phyloP scores from a whole-genome alignment of 2,113 vertebrate species.

The Campylomormyrus numenius region DNA sequence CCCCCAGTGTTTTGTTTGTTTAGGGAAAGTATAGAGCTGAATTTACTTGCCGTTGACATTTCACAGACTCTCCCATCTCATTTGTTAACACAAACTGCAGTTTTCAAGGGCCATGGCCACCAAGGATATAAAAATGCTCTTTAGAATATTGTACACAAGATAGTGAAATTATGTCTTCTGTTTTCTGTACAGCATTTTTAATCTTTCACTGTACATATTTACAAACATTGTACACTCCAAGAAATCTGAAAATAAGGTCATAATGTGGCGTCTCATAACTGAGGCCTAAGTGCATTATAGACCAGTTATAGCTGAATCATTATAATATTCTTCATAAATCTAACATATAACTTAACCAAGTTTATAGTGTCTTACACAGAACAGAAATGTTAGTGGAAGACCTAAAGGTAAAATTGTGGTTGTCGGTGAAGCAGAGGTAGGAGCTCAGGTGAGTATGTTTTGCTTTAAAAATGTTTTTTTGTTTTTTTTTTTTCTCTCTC shows the following conservation, averaged over 20 bases:
- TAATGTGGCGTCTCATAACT: neutral
- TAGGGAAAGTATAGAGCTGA: neutral
- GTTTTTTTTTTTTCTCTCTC: no score
- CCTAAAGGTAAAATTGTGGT: neutral
- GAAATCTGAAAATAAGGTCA: constrained; percentile 7
- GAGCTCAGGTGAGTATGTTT: neutral
- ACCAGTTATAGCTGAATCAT: neutral
- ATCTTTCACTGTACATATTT: constrained; percentile 12
- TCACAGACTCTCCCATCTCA: neutral
- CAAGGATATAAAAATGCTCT: neutral
- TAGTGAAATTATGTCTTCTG: neutral
- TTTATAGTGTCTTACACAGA: neutral
- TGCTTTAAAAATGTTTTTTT: neutral
- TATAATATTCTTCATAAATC: constrained; percentile 13
- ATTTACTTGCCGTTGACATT: neutral
- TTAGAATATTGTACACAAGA: constrained; percentile 11
- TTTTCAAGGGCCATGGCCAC: neutral
- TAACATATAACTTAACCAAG: neutral
- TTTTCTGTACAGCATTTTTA: neutral
- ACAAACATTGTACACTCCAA: neutral
- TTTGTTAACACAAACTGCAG: neutral
- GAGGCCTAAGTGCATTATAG: neutral
- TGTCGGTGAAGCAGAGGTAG: constrained; percentile 4
- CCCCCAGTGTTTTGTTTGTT: neutral
- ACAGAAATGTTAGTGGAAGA: neutral